A percentile compares a stretch with the other conserved stretches of the same genome.
Conservation (phyloP, 2,113 vertebrate genomes). For the Microtus richardsoni region DNA sequence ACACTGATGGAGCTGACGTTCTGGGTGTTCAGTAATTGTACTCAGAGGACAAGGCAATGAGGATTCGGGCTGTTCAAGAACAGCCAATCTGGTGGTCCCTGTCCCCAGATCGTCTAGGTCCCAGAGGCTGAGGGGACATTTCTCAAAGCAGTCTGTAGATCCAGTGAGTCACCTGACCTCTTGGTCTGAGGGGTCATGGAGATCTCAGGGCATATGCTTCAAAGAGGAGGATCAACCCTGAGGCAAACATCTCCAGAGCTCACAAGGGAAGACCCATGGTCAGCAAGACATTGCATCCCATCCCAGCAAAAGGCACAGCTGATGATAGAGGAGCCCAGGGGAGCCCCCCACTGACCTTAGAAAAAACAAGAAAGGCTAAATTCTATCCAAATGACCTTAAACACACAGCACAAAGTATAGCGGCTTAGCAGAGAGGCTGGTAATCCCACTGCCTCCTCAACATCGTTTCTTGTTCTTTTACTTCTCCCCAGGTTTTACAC, state of each 20-base stretch:
- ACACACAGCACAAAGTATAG: not conserved
- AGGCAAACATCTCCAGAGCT: not conserved
- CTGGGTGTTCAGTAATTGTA: not conserved
- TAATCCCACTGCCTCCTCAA: too few species aligned
- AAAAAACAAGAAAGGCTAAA: not conserved
- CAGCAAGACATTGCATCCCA: too few species aligned
- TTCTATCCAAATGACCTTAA: not conserved
- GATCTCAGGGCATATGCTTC: not conserved
- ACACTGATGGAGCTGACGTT: not conserved
- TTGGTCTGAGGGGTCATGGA: not conserved
- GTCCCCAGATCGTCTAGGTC: not conserved
- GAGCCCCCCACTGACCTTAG: not conserved
- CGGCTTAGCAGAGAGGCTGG: fast-evolving
- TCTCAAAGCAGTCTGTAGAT: not conserved
- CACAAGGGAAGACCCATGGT: not conserved
- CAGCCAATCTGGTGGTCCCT: not conserved
- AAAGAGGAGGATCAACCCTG: not conserved
- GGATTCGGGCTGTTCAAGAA: not conserved
- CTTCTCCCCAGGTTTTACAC: too few species aligned
- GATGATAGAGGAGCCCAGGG: not conserved
- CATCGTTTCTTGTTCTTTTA: not conserved
- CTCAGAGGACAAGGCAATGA: not conserved
- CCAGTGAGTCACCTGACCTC: not conserved
- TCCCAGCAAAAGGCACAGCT: not conserved
- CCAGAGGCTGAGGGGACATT: not conserved